Evolutionary conservation across 1,140 invertebrate genomes (phyloP), one percentile per base, ranked within the genome.

Genomic region (Bombus waltoni): DNA sequence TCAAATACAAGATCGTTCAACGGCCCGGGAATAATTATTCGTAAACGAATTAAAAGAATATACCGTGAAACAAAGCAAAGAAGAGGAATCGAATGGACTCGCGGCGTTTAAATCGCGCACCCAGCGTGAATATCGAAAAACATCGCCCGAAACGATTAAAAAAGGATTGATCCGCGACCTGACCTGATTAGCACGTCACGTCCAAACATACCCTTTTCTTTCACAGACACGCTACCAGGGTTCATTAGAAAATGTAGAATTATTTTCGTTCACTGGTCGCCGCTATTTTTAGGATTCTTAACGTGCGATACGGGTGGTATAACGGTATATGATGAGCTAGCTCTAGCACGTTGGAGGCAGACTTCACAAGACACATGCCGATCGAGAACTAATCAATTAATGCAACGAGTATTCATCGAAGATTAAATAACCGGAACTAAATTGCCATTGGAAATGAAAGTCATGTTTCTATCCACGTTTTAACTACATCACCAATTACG

Each of bases 321-420:
- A 90, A 90, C 88, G 88, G 89, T 90, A 90, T 84, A 90, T 87
- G 86, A 90, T 75, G 82, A 87, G 83, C 83, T 70, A 59, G 38
- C 72, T 70, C 42, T 68, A 66, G 59, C 85, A 85, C 86, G 78
- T 82, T 72, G 85, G 25, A 76, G 65, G 59, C 40, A 25, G 65
- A 72, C 84, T 83, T 76, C 68, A 35, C 74, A 53, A 57, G 62
- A 28, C 74, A 84, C 81, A 83, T 83, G 57, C 68, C 79, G 84
- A 87, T 86, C 72, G 40, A 25, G 65, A 68, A 66, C 73, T 44
- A 35, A 75, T 76, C 81, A 47, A 83, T 83, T 76, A 59, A 57
- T 35, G n/a, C 22, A 57, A 38, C 68, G 18, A 28, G 40, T 40
- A 71, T 11, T n/a, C 44, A 32, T 42, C 38, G 47, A 25, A 28